A percentile compares a stretch with the other conserved stretches of the same genome.
These are phyloP conservation scores for Jaculus jaculus DNA, from an alignment of 2,113 vertebrate genomes.

Conservation along the genomic window DNA sequence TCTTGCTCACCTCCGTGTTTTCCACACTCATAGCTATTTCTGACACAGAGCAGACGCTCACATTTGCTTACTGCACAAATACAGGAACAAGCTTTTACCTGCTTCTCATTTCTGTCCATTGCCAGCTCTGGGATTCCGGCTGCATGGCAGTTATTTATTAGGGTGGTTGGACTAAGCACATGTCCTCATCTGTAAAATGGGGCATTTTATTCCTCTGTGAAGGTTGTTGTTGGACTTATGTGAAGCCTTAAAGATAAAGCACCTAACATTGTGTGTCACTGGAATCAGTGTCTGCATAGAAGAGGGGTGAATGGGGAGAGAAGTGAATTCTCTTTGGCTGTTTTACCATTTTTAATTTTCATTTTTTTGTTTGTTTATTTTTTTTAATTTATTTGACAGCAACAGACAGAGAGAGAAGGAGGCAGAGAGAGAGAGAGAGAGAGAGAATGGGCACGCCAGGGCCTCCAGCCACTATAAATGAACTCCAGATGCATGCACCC, in stretches of 20 bases:
- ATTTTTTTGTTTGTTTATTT: too few species aligned
- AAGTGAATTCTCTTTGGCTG: neutral
- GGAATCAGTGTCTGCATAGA: neutral
- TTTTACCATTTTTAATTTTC: neutral
- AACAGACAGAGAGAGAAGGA: too few species aligned
- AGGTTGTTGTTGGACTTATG: too few species aligned
- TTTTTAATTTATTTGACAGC: too few species aligned
- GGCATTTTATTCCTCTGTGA: neutral
- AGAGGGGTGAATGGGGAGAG: too few species aligned
- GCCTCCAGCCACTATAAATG: too few species aligned
- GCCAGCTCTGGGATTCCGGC: neutral
- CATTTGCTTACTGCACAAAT: neutral
- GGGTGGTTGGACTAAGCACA: neutral
- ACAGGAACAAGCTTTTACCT: neutral
- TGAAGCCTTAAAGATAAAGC: neutral
- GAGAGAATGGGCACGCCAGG: too few species aligned
- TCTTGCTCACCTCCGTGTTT: neutral
- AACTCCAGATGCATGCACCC: too few species aligned
- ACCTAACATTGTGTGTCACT: fast-evolving
- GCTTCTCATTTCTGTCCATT: neutral
- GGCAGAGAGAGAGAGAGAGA: too few species aligned
- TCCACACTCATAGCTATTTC: neutral
- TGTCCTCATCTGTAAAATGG: neutral
- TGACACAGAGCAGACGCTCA: neutral
- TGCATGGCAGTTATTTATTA: fast-evolving